Evolutionary conservation across 2,113 vertebrate species (phyloP).

Genomic region (Trachemys scripta): DNA sequence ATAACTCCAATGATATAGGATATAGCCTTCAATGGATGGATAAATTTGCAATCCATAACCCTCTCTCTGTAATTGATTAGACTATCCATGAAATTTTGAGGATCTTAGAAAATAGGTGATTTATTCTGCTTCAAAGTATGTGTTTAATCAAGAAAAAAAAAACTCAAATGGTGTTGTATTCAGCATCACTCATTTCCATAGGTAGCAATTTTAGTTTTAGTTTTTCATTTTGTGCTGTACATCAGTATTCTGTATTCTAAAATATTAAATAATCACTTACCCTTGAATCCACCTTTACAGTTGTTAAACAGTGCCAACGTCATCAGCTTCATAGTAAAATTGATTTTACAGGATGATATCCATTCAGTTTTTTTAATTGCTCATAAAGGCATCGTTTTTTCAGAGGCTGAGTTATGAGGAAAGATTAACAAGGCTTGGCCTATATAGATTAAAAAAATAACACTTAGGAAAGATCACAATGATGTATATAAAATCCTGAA

Average conservation of each 20-base stretch:
- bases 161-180: not conserved
- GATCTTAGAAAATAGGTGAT: not conserved
- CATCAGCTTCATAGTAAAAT: slow-evolving; percentile 21
- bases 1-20: not conserved
- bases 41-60: not conserved
- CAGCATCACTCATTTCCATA: not conserved
- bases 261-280: not conserved
- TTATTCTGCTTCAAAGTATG: not conserved
- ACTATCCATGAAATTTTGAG: not conserved
- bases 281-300: slow-evolving; percentile 42
- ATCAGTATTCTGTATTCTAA: not conserved
- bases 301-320: not conserved
- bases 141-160: not conserved
- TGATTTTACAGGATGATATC: slow-evolving; percentile 18
- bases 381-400: not conserved
- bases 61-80: not conserved
- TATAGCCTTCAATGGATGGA: not conserved
- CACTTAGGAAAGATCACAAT: not conserved
- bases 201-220: not conserved
- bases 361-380: not conserved
- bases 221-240: not conserved
- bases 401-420: not conserved
- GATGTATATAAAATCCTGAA: not conserved
- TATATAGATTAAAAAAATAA: not conserved
- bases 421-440: not conserved